phyloP scores from a whole-genome alignment of 2,113 vertebrate species.

The Balaeniceps rex region DNA sequence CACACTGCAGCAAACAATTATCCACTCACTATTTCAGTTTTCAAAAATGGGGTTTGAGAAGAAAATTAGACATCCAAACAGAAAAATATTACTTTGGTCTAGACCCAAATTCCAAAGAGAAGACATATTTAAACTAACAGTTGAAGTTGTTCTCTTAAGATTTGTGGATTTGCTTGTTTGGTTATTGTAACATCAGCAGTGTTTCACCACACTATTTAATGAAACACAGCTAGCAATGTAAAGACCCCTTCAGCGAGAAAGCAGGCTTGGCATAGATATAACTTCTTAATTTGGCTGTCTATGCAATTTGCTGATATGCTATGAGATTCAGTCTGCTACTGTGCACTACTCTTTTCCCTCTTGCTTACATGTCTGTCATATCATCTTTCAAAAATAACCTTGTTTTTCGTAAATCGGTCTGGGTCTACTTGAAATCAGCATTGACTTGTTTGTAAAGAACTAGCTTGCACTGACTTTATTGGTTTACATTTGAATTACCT shows the following conservation, averaged over 20 bases:
- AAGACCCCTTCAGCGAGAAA: background rate
- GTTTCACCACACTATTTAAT: background rate
- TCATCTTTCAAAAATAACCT: background rate
- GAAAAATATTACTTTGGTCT: background rate
- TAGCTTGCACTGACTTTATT: background rate
- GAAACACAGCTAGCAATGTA: background rate
- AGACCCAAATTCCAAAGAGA: background rate
- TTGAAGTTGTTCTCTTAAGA: background rate
- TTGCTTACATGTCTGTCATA: background rate
- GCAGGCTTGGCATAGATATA: background rate
- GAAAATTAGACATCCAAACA: background rate
- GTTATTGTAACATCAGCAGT: background rate
- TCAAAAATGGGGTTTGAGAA: background rate
- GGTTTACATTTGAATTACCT: background rate
- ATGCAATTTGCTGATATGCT: background rate
- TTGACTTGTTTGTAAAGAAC: background rate
- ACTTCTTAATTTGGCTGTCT: background rate
- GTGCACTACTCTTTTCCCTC: background rate
- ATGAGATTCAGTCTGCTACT: background rate
- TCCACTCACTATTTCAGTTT: background rate
- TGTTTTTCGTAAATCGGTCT: background rate
- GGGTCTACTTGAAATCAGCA: background rate
- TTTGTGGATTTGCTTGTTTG: background rate
- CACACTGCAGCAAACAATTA: background rate
- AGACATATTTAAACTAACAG: background rate